Evolutionary conservation across 2,888 invertebrate species (phyloP), one percentile per base, ranked within the genome.

Genomic region (Nephrocerus scutellatus): DNA sequence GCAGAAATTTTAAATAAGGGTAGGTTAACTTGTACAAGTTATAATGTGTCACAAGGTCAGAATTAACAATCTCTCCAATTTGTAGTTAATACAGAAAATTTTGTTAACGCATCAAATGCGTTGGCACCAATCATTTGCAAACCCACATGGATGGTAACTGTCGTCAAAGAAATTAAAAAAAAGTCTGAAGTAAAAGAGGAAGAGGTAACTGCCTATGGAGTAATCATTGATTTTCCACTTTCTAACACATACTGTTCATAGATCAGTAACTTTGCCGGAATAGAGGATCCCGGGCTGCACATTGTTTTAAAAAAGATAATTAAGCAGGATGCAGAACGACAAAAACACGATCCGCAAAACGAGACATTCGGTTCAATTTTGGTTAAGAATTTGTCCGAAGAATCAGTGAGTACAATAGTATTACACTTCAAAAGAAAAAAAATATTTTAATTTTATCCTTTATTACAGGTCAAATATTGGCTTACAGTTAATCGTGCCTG

Each of bases 231-330:
- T 30, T 62, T 50, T 43, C 5, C 39, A 48, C 35, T 20, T 18
- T 48, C 22, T 50, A 45, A 9, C 46, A 43, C 19, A 39, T 9
- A n/a, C 12, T 19, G 14, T 32, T 12, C 12, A 29, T 9, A 39
- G 65, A 67, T n/a, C n/a, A 44, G 49, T 6, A 39, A 39, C 26
- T 46, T 58, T 3, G 33, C 47, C 1, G 80, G 80, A 1, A 73
- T 87, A 10, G 87, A 88, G 66, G 79, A 85, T 55, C 70, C 82
- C 0, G 87, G 84, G 8, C 70, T 85, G 41, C 85, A 87, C 64
- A 77, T 82, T 74, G 75, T 77, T 43, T 62, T 87, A 21, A 89
- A 86, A 58, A 86, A 84, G 65, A 67, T 88, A 10, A 75, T 84
- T 10, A 74, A 74, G 40, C 63, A 76, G 36, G 85, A 85, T 55